Base-by-base conservation (phyloP, 2,113 vertebrate species). In the Anser cygnoides region DNA sequence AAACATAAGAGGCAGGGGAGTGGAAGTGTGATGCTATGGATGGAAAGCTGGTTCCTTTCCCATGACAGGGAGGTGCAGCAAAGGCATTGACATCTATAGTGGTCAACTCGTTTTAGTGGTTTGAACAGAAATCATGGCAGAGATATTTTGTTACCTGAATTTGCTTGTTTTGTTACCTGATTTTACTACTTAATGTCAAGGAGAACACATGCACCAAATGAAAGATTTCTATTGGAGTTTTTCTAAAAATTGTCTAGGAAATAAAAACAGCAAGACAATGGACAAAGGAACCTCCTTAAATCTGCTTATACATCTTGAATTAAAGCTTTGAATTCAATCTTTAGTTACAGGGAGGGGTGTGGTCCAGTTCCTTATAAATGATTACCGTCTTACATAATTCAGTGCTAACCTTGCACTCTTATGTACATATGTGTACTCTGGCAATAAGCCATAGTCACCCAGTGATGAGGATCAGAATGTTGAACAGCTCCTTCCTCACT, bases 1-100 rank as follows among this genome's bases (percentile, higher is more conserved):
- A 23, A 39, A 15, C 25, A 8, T 10, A 3, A 0, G 3, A 26
- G 50, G 7, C 9, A 5, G 46, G 12, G 41, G 25, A 29, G 5
- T 5, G 3, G 7, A 23, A 39, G 21, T 5, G 2, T 17, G 43
- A 66, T 43, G 11, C n/a, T 87, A 8, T 0, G 2, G 54, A 62
- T 16, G 15, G 35, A 58, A 74, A 67, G 19, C 1, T n/a, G 58
- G 12, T 9, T 89, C 0, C n/a, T 78, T 82, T 63, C 25, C 43
- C 1, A 1, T 26, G 35, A 20, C 57, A 67, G 19, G 33, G 33
- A 43, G 14, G 18, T 3, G 8, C 46, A 81, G 46, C 6, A 3
- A 11, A 41, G 26, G 13, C 67, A 22, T 4, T 72, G 26, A 21
- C 43, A 57, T n/a, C 1, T 1, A 3, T 23, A 46, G 6, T 12